Base-by-base conservation (phyloP, 1,140 invertebrate species). In the Trypoxylus dichotomus region DNA sequence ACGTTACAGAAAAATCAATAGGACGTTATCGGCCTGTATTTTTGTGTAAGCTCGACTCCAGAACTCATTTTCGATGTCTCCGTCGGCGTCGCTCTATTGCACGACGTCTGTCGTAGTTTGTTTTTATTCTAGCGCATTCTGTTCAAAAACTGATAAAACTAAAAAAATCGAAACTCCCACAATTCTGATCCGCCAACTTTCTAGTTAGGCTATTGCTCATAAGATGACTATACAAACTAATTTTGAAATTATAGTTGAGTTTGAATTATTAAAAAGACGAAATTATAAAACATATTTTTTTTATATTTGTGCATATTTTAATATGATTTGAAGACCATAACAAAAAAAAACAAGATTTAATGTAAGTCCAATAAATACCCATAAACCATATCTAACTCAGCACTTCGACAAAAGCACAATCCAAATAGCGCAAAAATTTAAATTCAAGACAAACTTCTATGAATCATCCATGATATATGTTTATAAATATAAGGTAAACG, bases 1-100 rank as follows among this genome's bases (percentile, higher is more conserved):
- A 85, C 84, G 85, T 85, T 85, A 84, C 81, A 77, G 83, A 86
- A 86, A 86, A 86, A 86, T 86, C 85, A 86, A 86, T 86, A 86
- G 82, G 81, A 83, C 83, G 85, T 85, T 84, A 86, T 85, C 84
- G 79, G 84, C 80, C 82, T 83, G 84, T 85, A 85, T 86, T 85
- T 86, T 86, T 85, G 83, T 83, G 79, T 79, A 83, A 83, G 79
- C 82, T 79, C 80, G 80, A 81, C 82, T 82, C 80, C 74, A 78
- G 79, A 79, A 79, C 81, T 85, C 84, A 84, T 84, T 85, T 81
- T 81, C 79, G 83, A 80, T 84, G 81, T 83, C 83, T 83, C 82
- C 83, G 80, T 81, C 82, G 83, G 83, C 83, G 82, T 84, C 83
- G 84, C 82, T 84, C 81, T 68, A 47, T 72, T 79, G 80, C 82